Evolutionary conservation across 1,140 invertebrate genomes (phyloP).

Genomic region (Megalonaias nervosa): DNA sequence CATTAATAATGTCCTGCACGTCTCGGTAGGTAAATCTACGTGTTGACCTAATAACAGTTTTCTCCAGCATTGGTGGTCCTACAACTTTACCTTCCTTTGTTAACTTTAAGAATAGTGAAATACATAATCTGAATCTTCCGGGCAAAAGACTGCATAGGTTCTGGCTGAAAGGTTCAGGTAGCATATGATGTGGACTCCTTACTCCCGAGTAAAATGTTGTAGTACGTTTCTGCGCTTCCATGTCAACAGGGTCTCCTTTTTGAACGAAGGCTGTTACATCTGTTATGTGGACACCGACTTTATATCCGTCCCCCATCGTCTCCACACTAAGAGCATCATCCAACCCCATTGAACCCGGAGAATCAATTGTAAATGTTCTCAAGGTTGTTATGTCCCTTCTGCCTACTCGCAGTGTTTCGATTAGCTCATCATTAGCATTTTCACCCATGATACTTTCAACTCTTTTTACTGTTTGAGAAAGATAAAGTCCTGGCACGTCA

Average conservation of each 20-base stretch:
- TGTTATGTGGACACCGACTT: conserved; percentile 66
- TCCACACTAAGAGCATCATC: conserved; percentile 93
- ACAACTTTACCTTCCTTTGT: conserved; percentile 23
- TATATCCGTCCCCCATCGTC: conserved; percentile 24
- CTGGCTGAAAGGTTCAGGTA: conserved; percentile 67
- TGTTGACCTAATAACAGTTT: conserved; percentile 43
- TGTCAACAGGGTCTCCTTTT: conserved; percentile 52
- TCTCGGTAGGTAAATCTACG: conserved; percentile 50
- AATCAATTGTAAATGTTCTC: conserved; percentile 91
- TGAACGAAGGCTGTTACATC: conserved; percentile 64
- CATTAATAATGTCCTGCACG: conserved; percentile 46
- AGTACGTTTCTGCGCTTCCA: conserved; percentile 59
- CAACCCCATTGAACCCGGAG: conserved; percentile 97
- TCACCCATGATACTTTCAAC: neutral
- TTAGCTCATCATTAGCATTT: conserved; percentile 10
- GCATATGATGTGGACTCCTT: conserved; percentile 64
- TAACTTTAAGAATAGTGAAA: conserved; percentile 56
- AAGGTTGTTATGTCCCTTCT: conserved; percentile 79
- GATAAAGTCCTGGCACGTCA: conserved; percentile 25
- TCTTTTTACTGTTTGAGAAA: conserved; percentile 7
- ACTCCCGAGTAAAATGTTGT: conserved; percentile 61
- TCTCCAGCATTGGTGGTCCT: conserved; percentile 20
- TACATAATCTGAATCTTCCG: conserved; percentile 50
- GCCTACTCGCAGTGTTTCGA: conserved; percentile 1
- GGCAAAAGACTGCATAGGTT: conserved; percentile 69